Evolutionary conservation across 2,113 vertebrate genomes (phyloP).

Genomic region (Pyrgilauda ruficollis): DNA sequence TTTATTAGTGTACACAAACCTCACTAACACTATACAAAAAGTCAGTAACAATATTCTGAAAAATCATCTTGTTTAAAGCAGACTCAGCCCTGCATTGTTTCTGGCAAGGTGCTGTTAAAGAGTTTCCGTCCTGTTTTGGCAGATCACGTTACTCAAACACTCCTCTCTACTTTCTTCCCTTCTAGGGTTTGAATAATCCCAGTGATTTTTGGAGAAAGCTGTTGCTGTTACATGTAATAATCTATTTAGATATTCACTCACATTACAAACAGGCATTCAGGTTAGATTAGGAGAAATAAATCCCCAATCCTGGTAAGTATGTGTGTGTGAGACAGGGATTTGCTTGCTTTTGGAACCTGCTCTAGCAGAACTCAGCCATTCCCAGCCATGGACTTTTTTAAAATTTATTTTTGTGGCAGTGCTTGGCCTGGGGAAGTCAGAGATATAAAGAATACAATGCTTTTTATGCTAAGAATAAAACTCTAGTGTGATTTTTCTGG

Average conservation of each 20-base stretch:
- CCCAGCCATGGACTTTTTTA: accelerated
- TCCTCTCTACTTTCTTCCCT: neutral
- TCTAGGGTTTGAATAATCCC: neutral
- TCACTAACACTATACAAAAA: conserved; percentile 51
- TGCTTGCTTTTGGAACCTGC: neutral
- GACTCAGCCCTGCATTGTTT: conserved; percentile 18
- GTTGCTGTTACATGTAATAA: conserved; percentile 15
- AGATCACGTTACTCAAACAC: neutral
- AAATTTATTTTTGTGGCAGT: neutral
- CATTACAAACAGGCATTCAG: neutral
- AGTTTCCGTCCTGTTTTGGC: neutral
- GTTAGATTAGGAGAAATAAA: neutral
- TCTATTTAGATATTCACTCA: neutral
- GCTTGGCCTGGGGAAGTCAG: neutral
- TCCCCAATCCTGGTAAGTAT: neutral
- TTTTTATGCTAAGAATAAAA: neutral
- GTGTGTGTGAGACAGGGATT: neutral
- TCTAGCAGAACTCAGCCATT: neutral
- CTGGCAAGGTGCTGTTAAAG: conserved; percentile 40
- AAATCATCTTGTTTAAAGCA: conserved; percentile 63
- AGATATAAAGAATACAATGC: neutral
- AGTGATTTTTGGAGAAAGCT: neutral
- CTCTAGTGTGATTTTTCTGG: neutral
- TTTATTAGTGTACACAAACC: conserved; percentile 75
- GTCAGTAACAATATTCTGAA: conserved; percentile 48